Percentiles rank a stretch among this genome's conserved stretches.
Evolutionary conservation across 2,888 invertebrate genomes (phyloP).

Genomic region (Pyrrhosoma nymphula): DNA sequence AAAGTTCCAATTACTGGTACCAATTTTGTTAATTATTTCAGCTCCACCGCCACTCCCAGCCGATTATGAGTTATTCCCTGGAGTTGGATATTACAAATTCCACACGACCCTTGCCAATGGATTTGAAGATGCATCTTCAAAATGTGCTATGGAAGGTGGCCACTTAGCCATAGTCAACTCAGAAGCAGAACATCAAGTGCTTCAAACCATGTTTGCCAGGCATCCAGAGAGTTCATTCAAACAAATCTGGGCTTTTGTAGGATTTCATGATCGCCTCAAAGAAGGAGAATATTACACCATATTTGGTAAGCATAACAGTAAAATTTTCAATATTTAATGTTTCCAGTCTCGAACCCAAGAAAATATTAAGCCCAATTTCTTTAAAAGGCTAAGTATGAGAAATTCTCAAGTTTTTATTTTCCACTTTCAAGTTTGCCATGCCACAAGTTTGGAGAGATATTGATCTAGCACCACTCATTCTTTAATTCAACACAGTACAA

Average conservation of each 20-base stretch:
- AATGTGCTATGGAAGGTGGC: constrained; percentile 65
- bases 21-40: not conserved
- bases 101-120: not conserved
- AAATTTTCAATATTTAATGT: not conserved
- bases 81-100: constrained; percentile 48
- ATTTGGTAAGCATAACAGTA: constrained; percentile 35
- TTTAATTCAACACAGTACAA: too few relatives aligned
- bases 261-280: constrained; percentile 70
- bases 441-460: too few relatives aligned
- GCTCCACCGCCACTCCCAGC: not conserved
- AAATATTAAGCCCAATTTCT: too few relatives aligned
- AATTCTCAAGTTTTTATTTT: too few relatives aligned
- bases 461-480: too few relatives aligned
- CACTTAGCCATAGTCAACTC: constrained; percentile 71
- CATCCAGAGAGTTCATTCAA: constrained; percentile 45
- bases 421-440: too few relatives aligned
- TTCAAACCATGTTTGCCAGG: constrained; percentile 68
- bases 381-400: too few relatives aligned
- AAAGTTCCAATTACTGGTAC: not conserved
- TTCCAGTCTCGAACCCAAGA: too few relatives aligned
- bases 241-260: constrained; percentile 69
- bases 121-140: constrained; percentile 47
- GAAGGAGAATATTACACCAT: constrained; percentile 70
- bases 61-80: constrained; percentile 43
- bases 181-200: constrained; percentile 69